Percentiles rank a stretch among this genome's conserved stretches.
Evolutionary conservation across 2,113 vertebrate species (phyloP).

Genomic region (Trematomus loennbergii): DNA sequence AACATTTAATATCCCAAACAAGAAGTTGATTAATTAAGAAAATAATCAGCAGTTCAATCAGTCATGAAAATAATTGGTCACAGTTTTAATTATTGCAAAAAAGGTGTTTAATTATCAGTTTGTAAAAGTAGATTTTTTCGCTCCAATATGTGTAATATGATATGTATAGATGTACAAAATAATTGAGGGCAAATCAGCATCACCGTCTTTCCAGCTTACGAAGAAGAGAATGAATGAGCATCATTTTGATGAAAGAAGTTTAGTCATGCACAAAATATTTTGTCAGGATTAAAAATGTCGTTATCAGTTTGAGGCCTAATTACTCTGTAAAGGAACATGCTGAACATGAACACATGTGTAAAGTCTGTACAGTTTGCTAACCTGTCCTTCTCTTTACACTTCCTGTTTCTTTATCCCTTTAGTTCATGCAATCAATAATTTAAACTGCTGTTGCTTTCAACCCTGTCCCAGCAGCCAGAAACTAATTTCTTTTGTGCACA

Average conservation of each 20-base stretch:
- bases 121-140: neutral
- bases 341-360: constrained; percentile 27
- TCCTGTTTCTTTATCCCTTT: constrained; percentile 43
- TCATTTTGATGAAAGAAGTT: constrained; percentile 32
- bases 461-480: constrained; percentile 62
- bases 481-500: constrained; percentile 80
- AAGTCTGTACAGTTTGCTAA: constrained; percentile 36
- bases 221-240: constrained; percentile 14
- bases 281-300: neutral
- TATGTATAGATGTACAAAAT: neutral
- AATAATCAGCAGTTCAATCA: neutral
- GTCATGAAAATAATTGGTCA: neutral
- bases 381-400: constrained; percentile 28
- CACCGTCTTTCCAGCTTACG: neutral
- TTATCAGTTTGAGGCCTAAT: constrained; percentile 26
- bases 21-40: neutral
- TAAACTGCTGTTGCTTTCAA: constrained; percentile 65
- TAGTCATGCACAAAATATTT: neutral
- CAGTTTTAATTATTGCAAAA: neutral
- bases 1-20: neutral
- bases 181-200: neutral
- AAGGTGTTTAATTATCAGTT: neutral
- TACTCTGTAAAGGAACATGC: constrained; percentile 11
- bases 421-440: constrained; percentile 67
- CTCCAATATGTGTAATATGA: neutral